phyloP scores from a whole-genome alignment of 2,113 vertebrate genomes.

The Pedetes capensis region DNA sequence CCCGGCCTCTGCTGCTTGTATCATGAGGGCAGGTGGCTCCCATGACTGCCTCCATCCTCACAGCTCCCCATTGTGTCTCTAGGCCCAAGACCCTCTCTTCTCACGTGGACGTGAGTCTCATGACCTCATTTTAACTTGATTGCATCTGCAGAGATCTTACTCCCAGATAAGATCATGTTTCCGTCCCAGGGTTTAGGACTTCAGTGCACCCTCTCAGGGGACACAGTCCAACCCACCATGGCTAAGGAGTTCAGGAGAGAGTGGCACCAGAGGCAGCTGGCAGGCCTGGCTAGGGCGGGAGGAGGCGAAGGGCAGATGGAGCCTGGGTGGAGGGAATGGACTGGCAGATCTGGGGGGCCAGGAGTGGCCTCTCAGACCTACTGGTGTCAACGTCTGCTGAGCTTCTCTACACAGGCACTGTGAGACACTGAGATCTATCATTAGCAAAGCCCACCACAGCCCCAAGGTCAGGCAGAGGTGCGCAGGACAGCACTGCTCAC shows the following conservation, averaged over 20 bases:
- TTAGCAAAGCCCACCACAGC: background rate
- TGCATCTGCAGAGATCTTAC: background rate
- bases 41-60: background rate
- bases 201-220: background rate
- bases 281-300: background rate
- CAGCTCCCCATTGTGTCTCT: background rate
- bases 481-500: no score
- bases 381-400: rapidly evolving
- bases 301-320: rapidly evolving
- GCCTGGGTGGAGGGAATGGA: rapidly evolving
- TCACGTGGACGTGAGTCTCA: background rate
- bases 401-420: rapidly evolving
- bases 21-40: background rate
- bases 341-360: rapidly evolving
- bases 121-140: no score
- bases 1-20: no score
- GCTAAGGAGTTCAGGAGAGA: background rate
- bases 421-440: rapidly evolving
- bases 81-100: background rate
- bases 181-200: background rate
- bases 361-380: background rate
- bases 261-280: background rate
- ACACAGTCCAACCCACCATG: background rate
- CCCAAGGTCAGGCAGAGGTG: background rate
- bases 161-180: background rate